A percentile compares a stretch with the other conserved stretches of the same genome.
phyloP scores from a whole-genome alignment of 2,113 vertebrate species.

The Crotalus helleri region DNA sequence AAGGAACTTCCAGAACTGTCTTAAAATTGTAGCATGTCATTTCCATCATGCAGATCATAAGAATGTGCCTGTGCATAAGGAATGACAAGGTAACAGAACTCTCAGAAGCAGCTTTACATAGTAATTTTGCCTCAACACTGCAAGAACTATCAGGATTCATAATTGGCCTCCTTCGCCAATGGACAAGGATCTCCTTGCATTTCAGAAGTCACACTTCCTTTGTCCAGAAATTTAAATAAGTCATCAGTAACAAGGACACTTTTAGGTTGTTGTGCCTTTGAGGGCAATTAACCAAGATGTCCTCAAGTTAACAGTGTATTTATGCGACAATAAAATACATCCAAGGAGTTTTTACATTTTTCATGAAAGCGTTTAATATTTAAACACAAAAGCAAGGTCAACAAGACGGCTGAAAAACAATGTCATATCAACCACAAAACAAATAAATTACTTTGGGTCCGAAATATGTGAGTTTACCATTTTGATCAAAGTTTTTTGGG shows the following conservation, averaged over 20 bases:
- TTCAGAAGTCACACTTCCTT: neutral
- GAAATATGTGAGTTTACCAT: neutral
- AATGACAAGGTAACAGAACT: neutral
- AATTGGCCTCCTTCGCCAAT: neutral
- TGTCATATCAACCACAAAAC: neutral
- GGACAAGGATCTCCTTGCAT: neutral
- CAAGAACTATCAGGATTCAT: neutral
- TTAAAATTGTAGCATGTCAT: neutral
- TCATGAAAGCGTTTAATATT: conserved; percentile 19
- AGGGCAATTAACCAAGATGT: neutral
- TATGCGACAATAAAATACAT: neutral
- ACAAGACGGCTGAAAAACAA: neutral
- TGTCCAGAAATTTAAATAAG: neutral
- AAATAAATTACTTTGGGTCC: neutral
- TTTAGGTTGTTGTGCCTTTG: neutral
- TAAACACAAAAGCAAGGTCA: neutral
- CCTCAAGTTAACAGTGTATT: neutral
- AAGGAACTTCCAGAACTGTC: neutral
- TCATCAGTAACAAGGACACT: neutral
- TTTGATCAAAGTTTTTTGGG: neutral
- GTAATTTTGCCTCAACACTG: neutral
- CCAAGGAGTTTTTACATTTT: neutral
- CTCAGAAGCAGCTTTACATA: neutral
- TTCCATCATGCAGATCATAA: neutral
- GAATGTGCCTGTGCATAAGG: neutral